A percentile compares a stretch with the other conserved stretches of the same genome.
Evolutionary conservation across 2,113 vertebrate genomes (phyloP).

Genomic region (Drymodes brunneopygia): DNA sequence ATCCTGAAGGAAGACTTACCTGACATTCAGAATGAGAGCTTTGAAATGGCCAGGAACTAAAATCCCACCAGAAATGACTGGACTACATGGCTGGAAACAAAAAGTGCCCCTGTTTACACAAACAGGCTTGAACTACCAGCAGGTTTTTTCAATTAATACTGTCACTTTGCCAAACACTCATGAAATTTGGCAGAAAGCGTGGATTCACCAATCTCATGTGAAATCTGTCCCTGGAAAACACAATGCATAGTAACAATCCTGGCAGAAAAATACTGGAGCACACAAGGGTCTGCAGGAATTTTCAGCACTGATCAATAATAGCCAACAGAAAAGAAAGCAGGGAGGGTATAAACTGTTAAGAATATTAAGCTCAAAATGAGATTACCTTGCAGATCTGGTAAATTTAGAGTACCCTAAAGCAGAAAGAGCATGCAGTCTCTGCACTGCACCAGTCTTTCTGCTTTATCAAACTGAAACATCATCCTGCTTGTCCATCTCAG

Average conservation of each 20-base stretch:
- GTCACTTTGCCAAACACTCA: neutral
- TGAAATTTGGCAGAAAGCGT: neutral
- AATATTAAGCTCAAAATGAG: neutral
- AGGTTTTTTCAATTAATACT: slow-evolving; percentile 9
- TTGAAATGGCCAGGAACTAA: neutral
- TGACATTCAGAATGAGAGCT: neutral
- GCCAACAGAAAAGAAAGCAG: neutral
- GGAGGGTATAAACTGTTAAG: neutral
- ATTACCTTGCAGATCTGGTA: neutral
- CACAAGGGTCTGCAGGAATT: neutral
- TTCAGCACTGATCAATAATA: neutral
- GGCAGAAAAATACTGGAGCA: neutral
- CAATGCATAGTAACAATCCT: neutral
- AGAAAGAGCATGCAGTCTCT: neutral
- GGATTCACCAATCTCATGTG: neutral
- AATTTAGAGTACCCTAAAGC: neutral
- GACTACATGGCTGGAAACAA: neutral
- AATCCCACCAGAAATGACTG: neutral
- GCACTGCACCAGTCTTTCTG: neutral
- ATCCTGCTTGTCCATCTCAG: neutral
- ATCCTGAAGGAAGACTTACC: neutral
- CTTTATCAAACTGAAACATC: neutral
- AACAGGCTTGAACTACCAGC: neutral
- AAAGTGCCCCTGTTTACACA: neutral
- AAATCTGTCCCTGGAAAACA: neutral